Evolutionary conservation across 2,113 vertebrate species (phyloP), one percentile per base, ranked within the genome.

Genomic region (Coptodon bakossiorum): DNA sequence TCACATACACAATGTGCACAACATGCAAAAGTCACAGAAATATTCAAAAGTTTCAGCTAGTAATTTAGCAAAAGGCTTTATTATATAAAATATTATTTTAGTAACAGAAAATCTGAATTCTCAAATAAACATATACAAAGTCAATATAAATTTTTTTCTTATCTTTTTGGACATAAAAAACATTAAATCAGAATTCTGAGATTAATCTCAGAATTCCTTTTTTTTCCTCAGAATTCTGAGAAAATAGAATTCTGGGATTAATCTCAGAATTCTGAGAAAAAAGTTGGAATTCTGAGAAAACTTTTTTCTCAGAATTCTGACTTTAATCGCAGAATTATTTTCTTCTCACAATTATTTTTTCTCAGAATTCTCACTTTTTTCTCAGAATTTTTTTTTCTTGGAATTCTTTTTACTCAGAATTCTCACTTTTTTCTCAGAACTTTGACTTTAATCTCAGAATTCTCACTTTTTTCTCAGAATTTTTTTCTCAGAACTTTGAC

Each of bases 61-160:
- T 11, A 0, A 29, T 76, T 76, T 11, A 19, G 24, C 1, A 45
- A 48, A 76, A 29, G 40, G 24, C 22, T 38, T n/a, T 38, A 38
- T 38, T 66, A 66, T 66, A 38, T 22, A n/a, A 22, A 0, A 66
- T 66, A 0, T 0, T 66, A n/a, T 38, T 38, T 66, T 9, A 68
- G 34, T 8, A 40, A 38, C 19, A 5, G 11, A 13, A 13, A 68
- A 14, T 68, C 63, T 68, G 19, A 68, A 68, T 3, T 3, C 34
- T 40, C 34, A 8, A 68, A 68, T 68, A 68, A 0, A 40, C 19
- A 22, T 40, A 38, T 4, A 40, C 2, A 40, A 68, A 68, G 63
- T 38, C 31, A 66, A 36, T 16, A 24, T 43, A 9, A 24, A 43
- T 1, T 16, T 22, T 48, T 16, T 24, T 71, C 38, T 0, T 43